Evolutionary conservation across 1,140 invertebrate genomes (phyloP).

Genomic region (Danaus plexippus): DNA sequence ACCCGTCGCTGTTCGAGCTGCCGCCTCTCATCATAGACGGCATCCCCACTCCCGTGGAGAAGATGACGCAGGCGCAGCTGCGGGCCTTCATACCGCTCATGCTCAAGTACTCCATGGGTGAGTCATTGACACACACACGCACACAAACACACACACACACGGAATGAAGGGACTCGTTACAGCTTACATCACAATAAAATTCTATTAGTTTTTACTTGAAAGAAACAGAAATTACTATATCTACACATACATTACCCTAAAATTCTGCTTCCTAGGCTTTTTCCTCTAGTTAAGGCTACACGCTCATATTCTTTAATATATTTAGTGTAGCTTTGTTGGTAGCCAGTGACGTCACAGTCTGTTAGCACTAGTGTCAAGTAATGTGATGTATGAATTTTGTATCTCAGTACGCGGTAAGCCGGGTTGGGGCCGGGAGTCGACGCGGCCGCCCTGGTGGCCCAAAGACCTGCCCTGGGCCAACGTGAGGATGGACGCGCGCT

Average conservation of each 20-base stretch:
- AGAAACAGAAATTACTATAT: too few relatives aligned
- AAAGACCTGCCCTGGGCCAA: constrained; percentile 98
- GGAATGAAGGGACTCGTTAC: too few relatives aligned
- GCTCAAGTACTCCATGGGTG: constrained; percentile 95
- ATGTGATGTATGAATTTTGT: neutral
- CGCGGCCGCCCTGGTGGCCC: constrained; percentile 97
- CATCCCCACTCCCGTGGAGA: constrained; percentile 97
- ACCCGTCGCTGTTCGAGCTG: constrained; percentile 93
- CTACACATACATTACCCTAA: too few relatives aligned
- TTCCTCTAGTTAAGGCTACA: too few relatives aligned
- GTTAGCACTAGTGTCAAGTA: too few relatives aligned
- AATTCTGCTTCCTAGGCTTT: too few relatives aligned
- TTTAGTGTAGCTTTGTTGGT: too few relatives aligned
- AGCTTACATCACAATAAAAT: too few relatives aligned
- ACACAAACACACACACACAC: too few relatives aligned
- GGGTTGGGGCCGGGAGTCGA: constrained; percentile 96
- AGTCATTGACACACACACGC: constrained; percentile 17
- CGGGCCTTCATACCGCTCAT: constrained; percentile 97
- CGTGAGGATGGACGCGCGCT: constrained; percentile 95
- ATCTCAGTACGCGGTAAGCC: constrained; percentile 91
- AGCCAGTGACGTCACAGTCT: too few relatives aligned
- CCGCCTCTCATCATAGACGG: constrained; percentile 97
- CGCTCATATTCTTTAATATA: too few relatives aligned
- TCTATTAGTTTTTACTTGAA: too few relatives aligned
- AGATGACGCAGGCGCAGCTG: constrained; percentile 98